Base-by-base conservation (phyloP, 1,140 invertebrate genomes). In the Drosophila arizonae region DNA sequence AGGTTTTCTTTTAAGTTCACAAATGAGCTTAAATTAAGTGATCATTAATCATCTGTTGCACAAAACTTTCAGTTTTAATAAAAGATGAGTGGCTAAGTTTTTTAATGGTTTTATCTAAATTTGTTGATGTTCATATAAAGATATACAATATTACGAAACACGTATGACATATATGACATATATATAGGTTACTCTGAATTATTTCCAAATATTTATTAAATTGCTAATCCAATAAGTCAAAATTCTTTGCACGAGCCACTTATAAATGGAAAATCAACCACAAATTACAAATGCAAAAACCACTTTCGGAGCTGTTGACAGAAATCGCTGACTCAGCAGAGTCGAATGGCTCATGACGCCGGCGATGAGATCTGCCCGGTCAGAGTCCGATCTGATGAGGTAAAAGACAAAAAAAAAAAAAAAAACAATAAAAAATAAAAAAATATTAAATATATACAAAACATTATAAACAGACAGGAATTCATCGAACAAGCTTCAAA, bases 251-350 rank as follows among this genome's bases (percentile, higher is more conserved):
- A 65, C 46, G 60, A 50, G 50, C 43, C 28, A 45, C 41, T 64
- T 64, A 36, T 67, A 50, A 41, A 24, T 60, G 50, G 11, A 26
- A 52, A 33, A 58, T 58, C 26, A 48, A 43, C 54, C 36, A 13
- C 43, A 50, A 67, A 39, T 66, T 66, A 48, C 43, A 48, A n/a
- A n/a, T 50, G 46, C 43, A 17, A 46, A 66, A 66, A 66, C 57
- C 56, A 45, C 24, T 28, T 28, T 45, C 13, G 10, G 9, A 61
- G 6, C 21, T 52, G 28, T 48, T 26, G 46, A 48, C 41, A 9
- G 33, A 72, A 76, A 72, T 6, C 56, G 75, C 64, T 77, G 71
- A 73, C 63, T 76, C 74, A 72, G 68, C 11, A 24, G 21, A 36
- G 56, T 46, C 33, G 55, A 64, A 50, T 54, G 68, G 28, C 13